Conservation (phyloP, 1,140 invertebrate species). For the Trichoplusia ni region DNA sequence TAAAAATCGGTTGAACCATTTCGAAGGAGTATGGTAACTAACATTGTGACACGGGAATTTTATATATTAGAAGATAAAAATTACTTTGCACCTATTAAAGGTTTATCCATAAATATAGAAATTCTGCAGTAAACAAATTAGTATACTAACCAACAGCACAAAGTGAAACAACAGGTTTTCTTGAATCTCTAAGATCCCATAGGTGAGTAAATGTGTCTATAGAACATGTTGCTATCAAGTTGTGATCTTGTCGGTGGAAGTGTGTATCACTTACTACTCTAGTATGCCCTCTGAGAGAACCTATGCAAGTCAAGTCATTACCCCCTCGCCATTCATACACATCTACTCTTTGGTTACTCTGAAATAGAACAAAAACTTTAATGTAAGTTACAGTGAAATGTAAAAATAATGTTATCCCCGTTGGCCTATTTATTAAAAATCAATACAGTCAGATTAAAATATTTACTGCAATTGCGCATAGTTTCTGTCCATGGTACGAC, state of each 20-base stretch:
- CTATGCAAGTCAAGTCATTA: constrained; percentile 85
- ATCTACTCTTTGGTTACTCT: constrained; percentile 93
- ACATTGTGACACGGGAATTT: no score
- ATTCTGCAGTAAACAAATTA: not conserved
- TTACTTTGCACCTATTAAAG: no score
- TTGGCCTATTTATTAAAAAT: no score
- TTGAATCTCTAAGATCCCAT: constrained; percentile 94
- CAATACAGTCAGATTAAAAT: no score
- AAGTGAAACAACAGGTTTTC: constrained; percentile 90
- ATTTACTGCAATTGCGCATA: constrained; percentile 95
- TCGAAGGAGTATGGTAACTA: no score
- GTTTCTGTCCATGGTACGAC: constrained; percentile 87
- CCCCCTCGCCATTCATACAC: constrained; percentile 88
- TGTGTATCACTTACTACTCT: constrained; percentile 95
- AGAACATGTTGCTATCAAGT: constrained; percentile 94
- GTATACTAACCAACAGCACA: constrained; percentile 80
- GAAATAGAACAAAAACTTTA: constrained; percentile 7
- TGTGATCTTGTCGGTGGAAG: constrained; percentile 95
- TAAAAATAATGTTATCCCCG: no score
- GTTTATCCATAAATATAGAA: no score
- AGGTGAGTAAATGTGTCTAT: constrained; percentile 96
- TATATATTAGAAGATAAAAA: no score
- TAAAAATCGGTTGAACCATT: no score
- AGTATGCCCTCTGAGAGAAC: constrained; percentile 92
- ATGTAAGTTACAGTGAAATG: not conserved